phyloP scores from a whole-genome alignment of 2,797 vertebrate species.

The Crypturellus tataupa region DNA sequence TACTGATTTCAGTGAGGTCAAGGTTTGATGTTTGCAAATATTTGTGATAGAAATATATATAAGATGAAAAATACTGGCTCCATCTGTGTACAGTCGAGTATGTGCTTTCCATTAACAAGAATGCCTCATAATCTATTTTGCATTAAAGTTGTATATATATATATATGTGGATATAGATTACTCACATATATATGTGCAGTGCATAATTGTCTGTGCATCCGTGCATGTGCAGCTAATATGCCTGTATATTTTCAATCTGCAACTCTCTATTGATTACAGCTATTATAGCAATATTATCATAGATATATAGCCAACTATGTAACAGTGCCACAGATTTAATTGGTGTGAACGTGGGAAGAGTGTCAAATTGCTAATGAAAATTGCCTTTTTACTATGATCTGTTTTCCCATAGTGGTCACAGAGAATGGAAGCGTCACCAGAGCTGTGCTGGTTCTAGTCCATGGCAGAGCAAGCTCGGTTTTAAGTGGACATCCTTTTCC shows the following conservation, averaged over 20 bases:
- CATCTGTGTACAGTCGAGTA: neutral
- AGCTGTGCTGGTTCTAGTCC: neutral
- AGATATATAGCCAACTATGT: neutral
- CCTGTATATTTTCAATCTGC: neutral
- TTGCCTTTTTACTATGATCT: constrained; percentile 15
- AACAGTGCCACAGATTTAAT: constrained; percentile 43
- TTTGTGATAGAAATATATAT: neutral
- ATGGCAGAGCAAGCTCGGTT: neutral
- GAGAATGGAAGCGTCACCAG: neutral
- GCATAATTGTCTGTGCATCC: neutral
- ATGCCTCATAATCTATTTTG: neutral
- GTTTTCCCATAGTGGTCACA: neutral
- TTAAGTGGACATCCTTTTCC: neutral
- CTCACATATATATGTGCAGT: neutral
- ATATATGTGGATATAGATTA: neutral
- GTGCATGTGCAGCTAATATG: neutral
- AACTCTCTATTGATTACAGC: constrained; percentile 1
- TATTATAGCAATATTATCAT: constrained; percentile 33
- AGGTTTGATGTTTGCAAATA: neutral
- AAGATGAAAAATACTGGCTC: neutral
- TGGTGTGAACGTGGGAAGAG: constrained; percentile 32
- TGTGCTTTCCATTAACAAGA: neutral
- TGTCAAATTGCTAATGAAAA: constrained; percentile 41
- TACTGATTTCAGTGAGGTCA: neutral
- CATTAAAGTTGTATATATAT: neutral